A percentile compares a stretch with the other conserved stretches of the same genome.
Conservation (phyloP, 2,113 vertebrate genomes). For the Protomyctophum bolini region DNA sequence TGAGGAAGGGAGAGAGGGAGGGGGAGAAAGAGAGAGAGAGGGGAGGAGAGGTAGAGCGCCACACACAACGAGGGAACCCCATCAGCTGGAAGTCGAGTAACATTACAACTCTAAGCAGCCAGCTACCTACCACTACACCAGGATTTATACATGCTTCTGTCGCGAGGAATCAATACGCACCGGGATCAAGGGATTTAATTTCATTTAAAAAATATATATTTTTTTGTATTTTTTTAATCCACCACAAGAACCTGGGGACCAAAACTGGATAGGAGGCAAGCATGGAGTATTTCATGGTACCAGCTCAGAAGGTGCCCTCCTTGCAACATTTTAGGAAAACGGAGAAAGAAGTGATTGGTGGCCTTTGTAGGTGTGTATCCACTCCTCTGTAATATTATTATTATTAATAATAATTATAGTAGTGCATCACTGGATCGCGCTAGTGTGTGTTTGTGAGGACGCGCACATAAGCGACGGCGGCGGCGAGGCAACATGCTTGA, state of each 20-base stretch:
- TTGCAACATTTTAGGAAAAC: conserved; percentile 97
- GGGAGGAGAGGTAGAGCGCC: conserved; percentile 70
- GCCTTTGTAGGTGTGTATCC: conserved; percentile 91
- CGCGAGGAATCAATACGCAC: conserved; percentile 26
- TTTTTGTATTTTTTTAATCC: conserved; percentile 4
- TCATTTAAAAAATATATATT: conserved; percentile 14
- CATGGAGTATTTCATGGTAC: conserved; percentile 99
- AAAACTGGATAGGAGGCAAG: conserved; percentile 77
- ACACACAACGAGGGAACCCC: conserved; percentile 85
- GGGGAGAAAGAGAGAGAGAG: conserved; percentile 48
- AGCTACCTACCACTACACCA: conserved; percentile 65
- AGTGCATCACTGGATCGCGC: conserved; percentile 9
- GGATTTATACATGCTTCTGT: conserved; percentile 8
- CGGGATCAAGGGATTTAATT: conserved; percentile 50
- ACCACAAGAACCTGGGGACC: conserved; percentile 40
- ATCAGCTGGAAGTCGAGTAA: conserved; percentile 86
- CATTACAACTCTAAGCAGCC: conserved; percentile 80
- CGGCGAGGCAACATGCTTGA: conserved; percentile 71
- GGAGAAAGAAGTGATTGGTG: conserved; percentile 97
- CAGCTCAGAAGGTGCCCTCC: conserved; percentile 94
- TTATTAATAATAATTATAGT: conserved; percentile 1
- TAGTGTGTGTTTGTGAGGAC: conserved; percentile 43
- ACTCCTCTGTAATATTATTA: conserved; percentile 3
- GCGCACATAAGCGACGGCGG: conserved; percentile 58
- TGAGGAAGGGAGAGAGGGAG: conserved; percentile 58